phyloP scores from a whole-genome alignment of 2,888 invertebrate genomes.

The Zygaena filipendulae region DNA sequence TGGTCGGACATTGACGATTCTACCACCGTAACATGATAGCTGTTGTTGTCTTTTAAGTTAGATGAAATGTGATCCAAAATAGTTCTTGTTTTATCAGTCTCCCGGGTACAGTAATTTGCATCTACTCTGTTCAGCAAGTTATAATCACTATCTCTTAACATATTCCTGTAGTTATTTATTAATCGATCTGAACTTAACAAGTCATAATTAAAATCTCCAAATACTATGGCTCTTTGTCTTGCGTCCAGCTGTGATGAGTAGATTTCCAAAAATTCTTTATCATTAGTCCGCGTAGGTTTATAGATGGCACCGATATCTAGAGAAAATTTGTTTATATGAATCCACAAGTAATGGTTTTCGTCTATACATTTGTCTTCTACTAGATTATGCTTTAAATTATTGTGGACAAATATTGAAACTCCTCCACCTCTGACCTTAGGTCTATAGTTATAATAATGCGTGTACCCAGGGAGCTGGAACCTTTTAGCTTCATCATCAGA shows the following conservation, averaged over 20 bases:
- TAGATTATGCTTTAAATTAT: not conserved
- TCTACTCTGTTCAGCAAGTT: constrained; percentile 15
- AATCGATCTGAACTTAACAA: too few relatives aligned
- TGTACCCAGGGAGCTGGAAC: constrained; percentile 1
- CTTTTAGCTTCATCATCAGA: constrained; percentile 2
- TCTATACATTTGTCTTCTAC: constrained; percentile 1
- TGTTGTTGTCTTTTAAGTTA: constrained; percentile 13
- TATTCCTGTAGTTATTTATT: too few relatives aligned
- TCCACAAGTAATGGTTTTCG: constrained; percentile 5
- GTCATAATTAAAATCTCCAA: too few relatives aligned
- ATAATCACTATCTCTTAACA: constrained; percentile 8
- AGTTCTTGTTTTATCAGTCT: constrained; percentile 12
- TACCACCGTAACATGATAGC: constrained; percentile 14
- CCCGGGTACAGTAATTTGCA: constrained; percentile 15
- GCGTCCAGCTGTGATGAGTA: too few relatives aligned
- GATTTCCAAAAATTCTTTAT: constrained; percentile 9
- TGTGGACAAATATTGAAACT: constrained; percentile 1
- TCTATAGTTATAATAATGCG: constrained; percentile 1
- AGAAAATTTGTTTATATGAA: too few relatives aligned
- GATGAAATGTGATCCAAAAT: constrained; percentile 19
- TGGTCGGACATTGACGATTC: constrained; percentile 18
- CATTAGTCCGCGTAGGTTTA: too few relatives aligned
- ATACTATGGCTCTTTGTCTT: too few relatives aligned
- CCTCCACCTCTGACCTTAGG: not conserved
- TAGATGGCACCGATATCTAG: too few relatives aligned